These are phyloP conservation scores for Ichneumoninae sp. DNA, from an alignment of 2,888 invertebrate species.

Conservation along the genomic window DNA sequence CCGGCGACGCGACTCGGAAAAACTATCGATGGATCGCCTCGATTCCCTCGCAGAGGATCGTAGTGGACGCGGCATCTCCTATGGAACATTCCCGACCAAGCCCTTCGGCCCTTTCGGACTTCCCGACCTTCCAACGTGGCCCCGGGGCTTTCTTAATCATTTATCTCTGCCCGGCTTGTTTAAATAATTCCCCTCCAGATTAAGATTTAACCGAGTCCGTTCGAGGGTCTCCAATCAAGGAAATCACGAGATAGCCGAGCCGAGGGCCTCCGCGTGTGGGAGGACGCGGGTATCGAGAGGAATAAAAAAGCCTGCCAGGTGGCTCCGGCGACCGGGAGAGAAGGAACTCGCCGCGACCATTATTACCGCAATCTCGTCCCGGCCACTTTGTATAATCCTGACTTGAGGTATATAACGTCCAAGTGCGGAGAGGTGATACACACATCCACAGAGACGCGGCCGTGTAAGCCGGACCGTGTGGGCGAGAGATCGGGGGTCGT, in stretches of 20 bases:
- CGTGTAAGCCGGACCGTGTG: conserved; percentile 15
- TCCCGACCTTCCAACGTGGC: not conserved
- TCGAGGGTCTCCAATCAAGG: conserved; percentile 47
- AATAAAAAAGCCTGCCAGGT: conserved; percentile 60
- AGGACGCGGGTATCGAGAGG: conserved; percentile 16
- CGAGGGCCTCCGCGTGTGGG: conserved; percentile 30
- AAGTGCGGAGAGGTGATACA: not conserved
- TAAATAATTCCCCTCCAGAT: conserved; percentile 51
- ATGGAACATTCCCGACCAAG: no score
- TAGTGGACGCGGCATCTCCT: no score
- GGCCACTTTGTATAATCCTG: conserved; percentile 66
- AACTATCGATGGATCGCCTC: not conserved
- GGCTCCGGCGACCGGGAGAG: conserved; percentile 45
- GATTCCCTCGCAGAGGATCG: not conserved
- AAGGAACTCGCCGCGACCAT: conserved; percentile 54
- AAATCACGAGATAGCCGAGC: not conserved
- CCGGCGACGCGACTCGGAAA: not conserved
- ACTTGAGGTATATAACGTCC: conserved; percentile 11
- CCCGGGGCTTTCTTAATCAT: conserved; percentile 53
- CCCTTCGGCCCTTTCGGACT: conserved; percentile 10
- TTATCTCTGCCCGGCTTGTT: conserved; percentile 17
- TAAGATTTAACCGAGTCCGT: conserved; percentile 55
- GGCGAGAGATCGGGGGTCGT: conserved; percentile 44
- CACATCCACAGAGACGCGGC: not conserved
- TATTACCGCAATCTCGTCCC: conserved; percentile 69